Evolutionary conservation across 2,888 invertebrate genomes (phyloP).

Genomic region (Oasisia sp.): DNA sequence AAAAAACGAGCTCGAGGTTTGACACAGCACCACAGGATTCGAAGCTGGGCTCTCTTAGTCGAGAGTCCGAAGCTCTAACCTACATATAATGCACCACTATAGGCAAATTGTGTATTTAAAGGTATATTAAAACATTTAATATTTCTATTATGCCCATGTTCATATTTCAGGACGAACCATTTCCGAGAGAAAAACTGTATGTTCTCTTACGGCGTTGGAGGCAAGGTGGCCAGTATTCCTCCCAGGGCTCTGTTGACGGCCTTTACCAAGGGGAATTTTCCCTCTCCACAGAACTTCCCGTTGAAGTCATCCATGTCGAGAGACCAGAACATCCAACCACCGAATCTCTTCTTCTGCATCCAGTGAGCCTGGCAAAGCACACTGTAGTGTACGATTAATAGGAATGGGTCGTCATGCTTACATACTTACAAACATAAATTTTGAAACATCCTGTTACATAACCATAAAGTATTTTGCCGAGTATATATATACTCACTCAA

Average conservation of each 20-base stretch:
- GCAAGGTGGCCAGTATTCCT: slow-evolving; percentile 5
- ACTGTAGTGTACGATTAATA: neutral
- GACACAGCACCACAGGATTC: too few species aligned
- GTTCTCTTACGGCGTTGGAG: neutral
- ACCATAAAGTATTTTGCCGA: neutral
- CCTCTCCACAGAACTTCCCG: slow-evolving; percentile 47
- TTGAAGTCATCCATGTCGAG: slow-evolving; percentile 56
- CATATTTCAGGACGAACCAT: neutral
- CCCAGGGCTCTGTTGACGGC: slow-evolving; percentile 7
- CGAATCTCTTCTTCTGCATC: slow-evolving; percentile 79
- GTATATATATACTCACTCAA: too few species aligned
- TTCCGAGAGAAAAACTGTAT: neutral
- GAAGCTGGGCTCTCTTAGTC: too few species aligned
- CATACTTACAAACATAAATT: neutral
- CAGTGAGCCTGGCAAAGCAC: slow-evolving; percentile 68
- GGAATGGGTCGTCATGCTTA: neutral
- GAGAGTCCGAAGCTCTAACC: too few species aligned
- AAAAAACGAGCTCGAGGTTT: too few species aligned
- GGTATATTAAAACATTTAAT: neutral
- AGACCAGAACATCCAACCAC: slow-evolving; percentile 57
- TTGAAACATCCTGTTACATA: neutral
- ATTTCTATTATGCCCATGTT: neutral
- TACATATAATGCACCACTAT: too few species aligned
- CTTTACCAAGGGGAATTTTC: slow-evolving; percentile 49
- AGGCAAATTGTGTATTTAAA: too few species aligned